These are phyloP conservation scores for Cremastinae sp. DNA, from an alignment of 2,888 invertebrate genomes.

Conservation along the genomic window DNA sequence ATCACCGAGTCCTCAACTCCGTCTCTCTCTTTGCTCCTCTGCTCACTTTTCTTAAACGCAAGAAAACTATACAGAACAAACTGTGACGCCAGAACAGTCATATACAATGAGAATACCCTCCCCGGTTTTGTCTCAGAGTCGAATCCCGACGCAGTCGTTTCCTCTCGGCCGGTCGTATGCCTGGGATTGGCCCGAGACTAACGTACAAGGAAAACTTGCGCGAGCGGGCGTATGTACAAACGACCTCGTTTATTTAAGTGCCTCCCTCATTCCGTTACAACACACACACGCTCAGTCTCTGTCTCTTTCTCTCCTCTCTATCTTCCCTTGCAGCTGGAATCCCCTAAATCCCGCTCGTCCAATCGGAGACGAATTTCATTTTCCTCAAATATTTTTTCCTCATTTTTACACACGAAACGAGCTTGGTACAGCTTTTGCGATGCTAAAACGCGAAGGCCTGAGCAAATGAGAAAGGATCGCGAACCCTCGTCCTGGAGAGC, in stretches of 20 bases:
- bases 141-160: slow-evolving; percentile 47
- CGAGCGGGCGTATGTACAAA: slow-evolving; percentile 67
- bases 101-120: neutral
- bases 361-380: too few relatives aligned
- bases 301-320: slow-evolving; percentile 38
- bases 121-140: slow-evolving; percentile 30
- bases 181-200: slow-evolving; percentile 52
- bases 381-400: too few relatives aligned
- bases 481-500: neutral
- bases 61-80: slow-evolving; percentile 9
- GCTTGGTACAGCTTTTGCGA: too few relatives aligned
- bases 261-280: slow-evolving; percentile 40
- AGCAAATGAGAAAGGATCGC: slow-evolving; percentile 43
- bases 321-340: slow-evolving; percentile 49
- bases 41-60: slow-evolving; percentile 43
- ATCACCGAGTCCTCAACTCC: slow-evolving; percentile 52
- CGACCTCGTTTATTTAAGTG: slow-evolving; percentile 72
- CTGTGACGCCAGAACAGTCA: slow-evolving; percentile 36
- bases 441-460: neutral
- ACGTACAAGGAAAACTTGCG: slow-evolving; percentile 42
- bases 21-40: slow-evolving; percentile 29
- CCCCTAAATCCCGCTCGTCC: too few relatives aligned
- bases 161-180: slow-evolving; percentile 43
- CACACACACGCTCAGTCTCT: slow-evolving; percentile 33
- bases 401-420: too few relatives aligned